Evolutionary conservation across 2,797 vertebrate genomes (phyloP).

Genomic region (Labeo calbasu): DNA sequence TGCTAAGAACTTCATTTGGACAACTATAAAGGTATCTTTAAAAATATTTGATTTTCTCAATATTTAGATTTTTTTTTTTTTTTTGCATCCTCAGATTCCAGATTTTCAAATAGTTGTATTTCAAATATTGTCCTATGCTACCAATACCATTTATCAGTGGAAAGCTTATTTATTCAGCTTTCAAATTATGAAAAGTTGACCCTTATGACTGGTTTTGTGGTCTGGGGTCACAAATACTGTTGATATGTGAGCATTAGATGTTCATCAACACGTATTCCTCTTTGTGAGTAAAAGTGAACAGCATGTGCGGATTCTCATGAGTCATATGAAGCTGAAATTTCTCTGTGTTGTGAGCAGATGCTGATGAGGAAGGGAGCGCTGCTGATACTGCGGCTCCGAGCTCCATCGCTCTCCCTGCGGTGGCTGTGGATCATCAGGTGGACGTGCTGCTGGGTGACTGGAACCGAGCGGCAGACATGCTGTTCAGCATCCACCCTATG

Average conservation of each 20-base stretch:
- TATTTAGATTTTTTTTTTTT: too few relatives aligned
- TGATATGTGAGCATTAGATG: not conserved
- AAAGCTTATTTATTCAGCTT: too few relatives aligned
- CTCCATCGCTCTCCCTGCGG: conserved; percentile 77
- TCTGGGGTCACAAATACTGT: too few relatives aligned
- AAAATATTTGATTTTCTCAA: too few relatives aligned
- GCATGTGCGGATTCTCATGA: not conserved
- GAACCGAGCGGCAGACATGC: conserved; percentile 96
- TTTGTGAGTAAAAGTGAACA: not conserved
- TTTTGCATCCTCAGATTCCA: too few relatives aligned
- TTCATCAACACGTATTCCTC: not conserved
- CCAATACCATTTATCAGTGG: too few relatives aligned
- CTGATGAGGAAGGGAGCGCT: conserved; percentile 71
- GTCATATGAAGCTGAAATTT: not conserved
- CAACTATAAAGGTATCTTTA: too few relatives aligned
- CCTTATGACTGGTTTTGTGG: too few relatives aligned
- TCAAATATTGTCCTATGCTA: too few relatives aligned
- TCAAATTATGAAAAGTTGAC: too few relatives aligned
- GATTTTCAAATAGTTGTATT: too few relatives aligned
- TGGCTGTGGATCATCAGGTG: conserved; percentile 90
- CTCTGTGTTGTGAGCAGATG: conserved; percentile 61
- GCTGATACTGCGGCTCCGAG: conserved; percentile 65
- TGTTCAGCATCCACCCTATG: conserved; percentile 97
- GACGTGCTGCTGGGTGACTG: conserved; percentile 91
- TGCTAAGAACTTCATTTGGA: too few relatives aligned